phyloP scores from a whole-genome alignment of 2,888 invertebrate genomes.

The Eupithecia inturbata region DNA sequence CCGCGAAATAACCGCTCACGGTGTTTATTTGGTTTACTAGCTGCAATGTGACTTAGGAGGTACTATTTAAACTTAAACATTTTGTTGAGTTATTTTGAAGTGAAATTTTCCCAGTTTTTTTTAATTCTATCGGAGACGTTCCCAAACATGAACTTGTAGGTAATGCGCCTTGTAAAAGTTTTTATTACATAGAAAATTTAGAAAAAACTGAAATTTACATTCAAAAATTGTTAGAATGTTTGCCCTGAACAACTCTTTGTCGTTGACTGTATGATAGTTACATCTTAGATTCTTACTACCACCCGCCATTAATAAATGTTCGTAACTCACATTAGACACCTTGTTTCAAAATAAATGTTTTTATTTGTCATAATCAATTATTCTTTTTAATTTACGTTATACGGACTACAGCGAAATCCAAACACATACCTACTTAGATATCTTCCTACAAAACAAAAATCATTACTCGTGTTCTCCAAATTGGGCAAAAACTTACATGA shows the following conservation, averaged over 20 bases:
- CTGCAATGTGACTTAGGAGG: constrained; percentile 55
- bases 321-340: too few relatives aligned
- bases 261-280: too few relatives aligned
- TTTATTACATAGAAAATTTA: too few relatives aligned
- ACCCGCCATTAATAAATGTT: too few relatives aligned
- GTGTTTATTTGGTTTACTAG: constrained; percentile 61
- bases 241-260: too few relatives aligned
- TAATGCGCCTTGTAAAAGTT: too few relatives aligned
- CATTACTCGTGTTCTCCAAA: background rate
- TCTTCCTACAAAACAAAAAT: background rate
- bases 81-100: background rate
- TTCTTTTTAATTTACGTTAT: too few relatives aligned
- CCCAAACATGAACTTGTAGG: background rate
- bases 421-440: too few relatives aligned
- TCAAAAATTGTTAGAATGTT: too few relatives aligned
- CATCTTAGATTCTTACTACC: too few relatives aligned
- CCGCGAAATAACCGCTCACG: constrained; percentile 58
- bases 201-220: too few relatives aligned
- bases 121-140: background rate
- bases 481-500: background rate
- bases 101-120: background rate
- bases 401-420: background rate
- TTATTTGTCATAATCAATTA: background rate
- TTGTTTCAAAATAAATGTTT: too few relatives aligned
- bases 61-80: constrained; percentile 41